Evolutionary conservation across 2,888 invertebrate species (phyloP).

Genomic region (Clistopyga incitator): DNA sequence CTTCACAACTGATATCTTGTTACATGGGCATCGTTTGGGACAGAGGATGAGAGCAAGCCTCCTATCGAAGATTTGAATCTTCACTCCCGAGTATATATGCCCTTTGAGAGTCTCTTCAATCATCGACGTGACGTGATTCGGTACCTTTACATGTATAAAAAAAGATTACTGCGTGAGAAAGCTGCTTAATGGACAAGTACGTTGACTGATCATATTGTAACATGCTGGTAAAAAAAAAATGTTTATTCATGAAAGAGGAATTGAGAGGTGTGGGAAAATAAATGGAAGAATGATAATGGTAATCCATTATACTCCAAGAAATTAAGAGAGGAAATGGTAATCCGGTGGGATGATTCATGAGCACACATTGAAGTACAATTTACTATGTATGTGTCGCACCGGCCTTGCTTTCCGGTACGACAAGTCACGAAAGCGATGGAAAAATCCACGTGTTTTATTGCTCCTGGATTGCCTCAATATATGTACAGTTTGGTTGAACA

Average conservation of each 20-base stretch:
- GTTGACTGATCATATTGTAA: conserved; percentile 6
- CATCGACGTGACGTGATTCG: conserved; percentile 42
- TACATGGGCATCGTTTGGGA: neutral
- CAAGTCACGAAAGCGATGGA: conserved; percentile 17
- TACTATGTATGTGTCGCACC: neutral
- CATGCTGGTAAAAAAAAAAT: neutral
- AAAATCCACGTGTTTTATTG: conserved; percentile 30
- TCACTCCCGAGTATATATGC: conserved; percentile 8
- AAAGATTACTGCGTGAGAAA: conserved; percentile 5
- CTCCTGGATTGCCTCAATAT: neutral
- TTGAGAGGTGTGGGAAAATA: conserved; percentile 4
- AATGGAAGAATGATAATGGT: conserved; percentile 19
- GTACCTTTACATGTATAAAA: conserved; percentile 16
- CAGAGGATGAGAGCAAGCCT: neutral
- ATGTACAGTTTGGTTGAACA: neutral
- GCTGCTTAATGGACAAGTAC: neutral
- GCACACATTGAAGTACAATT: neutral
- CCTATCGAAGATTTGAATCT: conserved; percentile 27
- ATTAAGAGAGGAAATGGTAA: conserved; percentile 34
- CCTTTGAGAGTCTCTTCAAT: conserved; percentile 11
- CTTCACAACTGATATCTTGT: conserved; percentile 2
- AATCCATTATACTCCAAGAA: conserved; percentile 10
- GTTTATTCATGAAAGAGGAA: neutral
- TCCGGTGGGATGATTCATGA: conserved; percentile 7
- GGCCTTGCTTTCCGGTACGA: conserved; percentile 29